A percentile compares a stretch with the other conserved stretches of the same genome.
Evolutionary conservation across 2,888 invertebrate species (phyloP).

Genomic region (Clivina fossor): DNA sequence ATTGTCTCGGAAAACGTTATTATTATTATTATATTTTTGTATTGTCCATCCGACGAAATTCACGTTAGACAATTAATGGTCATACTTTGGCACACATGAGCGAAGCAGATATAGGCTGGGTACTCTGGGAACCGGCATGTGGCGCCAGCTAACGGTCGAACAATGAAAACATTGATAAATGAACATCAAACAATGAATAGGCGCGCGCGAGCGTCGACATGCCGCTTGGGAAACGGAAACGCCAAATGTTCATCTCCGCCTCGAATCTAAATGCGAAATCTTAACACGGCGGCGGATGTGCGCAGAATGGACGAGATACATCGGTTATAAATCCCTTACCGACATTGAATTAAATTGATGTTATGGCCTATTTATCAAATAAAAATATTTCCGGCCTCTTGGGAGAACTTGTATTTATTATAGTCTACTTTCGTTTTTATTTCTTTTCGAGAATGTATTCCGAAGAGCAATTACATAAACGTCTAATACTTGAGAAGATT

Average conservation of each 20-base stretch:
- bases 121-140: conserved; percentile 31
- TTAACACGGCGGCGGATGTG: too few relatives aligned
- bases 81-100: conserved; percentile 21
- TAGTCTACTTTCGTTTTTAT: too few relatives aligned
- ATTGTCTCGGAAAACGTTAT: conserved; percentile 9
- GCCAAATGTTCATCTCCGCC: conserved; percentile 16
- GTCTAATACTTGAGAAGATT: too few relatives aligned
- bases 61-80: conserved; percentile 20
- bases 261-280: conserved; percentile 24
- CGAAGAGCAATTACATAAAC: too few relatives aligned
- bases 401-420: conserved; percentile 9
- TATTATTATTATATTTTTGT: background rate
- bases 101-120: conserved; percentile 11
- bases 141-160: conserved; percentile 6
- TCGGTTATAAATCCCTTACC: too few relatives aligned
- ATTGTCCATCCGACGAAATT: background rate
- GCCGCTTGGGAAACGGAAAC: conserved; percentile 14
- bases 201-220: too few relatives aligned
- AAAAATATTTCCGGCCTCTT: background rate
- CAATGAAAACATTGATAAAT: conserved; percentile 35
- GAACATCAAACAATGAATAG: conserved; percentile 32
- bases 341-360: too few relatives aligned
- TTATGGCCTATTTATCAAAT: too few relatives aligned
- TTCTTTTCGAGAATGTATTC: too few relatives aligned
- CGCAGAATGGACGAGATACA: too few relatives aligned